Conservation (phyloP, 2,888 invertebrate genomes). For the Cantharis lateralis region DNA sequence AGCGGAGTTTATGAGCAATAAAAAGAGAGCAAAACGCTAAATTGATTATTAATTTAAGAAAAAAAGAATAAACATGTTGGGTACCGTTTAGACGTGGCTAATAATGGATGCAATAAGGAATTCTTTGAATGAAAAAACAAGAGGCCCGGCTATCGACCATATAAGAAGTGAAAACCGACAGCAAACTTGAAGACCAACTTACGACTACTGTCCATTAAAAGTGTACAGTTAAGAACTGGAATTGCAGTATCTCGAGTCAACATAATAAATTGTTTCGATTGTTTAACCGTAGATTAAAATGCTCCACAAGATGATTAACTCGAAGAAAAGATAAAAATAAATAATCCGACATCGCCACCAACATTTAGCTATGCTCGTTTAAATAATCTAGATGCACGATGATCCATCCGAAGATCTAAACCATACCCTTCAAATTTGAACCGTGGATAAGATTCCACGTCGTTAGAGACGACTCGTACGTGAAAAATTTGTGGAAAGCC, state of each 20-base stretch:
- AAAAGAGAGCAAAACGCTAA: neutral
- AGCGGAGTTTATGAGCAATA: neutral
- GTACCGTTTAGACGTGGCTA: conserved; percentile 18
- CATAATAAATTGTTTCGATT: neutral
- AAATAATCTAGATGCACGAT: neutral
- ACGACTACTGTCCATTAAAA: conserved; percentile 39
- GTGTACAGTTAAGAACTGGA: conserved; percentile 43
- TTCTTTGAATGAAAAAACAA: conserved; percentile 40
- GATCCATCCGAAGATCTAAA: neutral
- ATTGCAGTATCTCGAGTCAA: conserved; percentile 26
- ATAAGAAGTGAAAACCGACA: conserved; percentile 52
- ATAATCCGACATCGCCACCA: neutral
- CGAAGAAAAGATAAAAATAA: neutral
- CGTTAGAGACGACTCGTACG: too few relatives aligned
- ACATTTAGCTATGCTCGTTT: neutral
- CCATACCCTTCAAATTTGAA: neutral
- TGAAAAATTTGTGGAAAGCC: too few relatives aligned
- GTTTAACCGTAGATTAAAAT: neutral
- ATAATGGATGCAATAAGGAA: conserved; percentile 35
- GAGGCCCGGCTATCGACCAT: conserved; percentile 41
- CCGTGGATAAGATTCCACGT: too few relatives aligned
- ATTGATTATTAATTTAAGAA: neutral
- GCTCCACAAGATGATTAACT: neutral
- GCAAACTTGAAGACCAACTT: conserved; percentile 48
- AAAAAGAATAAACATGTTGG: conserved; percentile 6